Conservation (phyloP, 2,888 invertebrate genomes). For the Oscheius onirici region DNA sequence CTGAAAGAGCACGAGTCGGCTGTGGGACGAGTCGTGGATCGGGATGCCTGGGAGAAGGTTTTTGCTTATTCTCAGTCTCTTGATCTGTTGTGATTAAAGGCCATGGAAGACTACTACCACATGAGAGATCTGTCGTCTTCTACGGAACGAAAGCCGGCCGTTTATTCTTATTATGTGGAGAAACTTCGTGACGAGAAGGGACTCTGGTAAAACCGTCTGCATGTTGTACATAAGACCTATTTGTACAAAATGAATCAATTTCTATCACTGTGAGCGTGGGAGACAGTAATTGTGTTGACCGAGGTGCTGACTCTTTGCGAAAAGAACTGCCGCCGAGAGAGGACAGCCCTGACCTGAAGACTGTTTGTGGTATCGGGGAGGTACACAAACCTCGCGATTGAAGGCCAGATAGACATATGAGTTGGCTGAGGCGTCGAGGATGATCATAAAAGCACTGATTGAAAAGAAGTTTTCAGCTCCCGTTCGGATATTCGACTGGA, state of each 20-base stretch:
- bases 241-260: conserved; percentile 21
- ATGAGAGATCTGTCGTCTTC: conserved; percentile 8
- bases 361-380: not conserved
- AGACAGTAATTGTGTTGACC: not conserved
- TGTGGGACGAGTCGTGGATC: conserved; percentile 6
- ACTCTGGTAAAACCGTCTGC: conserved; percentile 1
- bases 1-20: conserved; percentile 22
- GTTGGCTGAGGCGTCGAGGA: conserved; percentile 22
- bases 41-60: conserved; percentile 21
- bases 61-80: not conserved
- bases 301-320: not conserved
- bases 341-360: conserved; percentile 6
- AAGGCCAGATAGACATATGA: conserved; percentile 11
- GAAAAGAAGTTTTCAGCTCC: conserved; percentile 17
- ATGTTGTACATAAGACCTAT: conserved; percentile 16
- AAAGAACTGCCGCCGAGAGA: not conserved
- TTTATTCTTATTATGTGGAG: conserved; percentile 5
- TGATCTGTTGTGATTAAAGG: not conserved
- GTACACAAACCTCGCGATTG: conserved; percentile 11
- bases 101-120: conserved; percentile 15
- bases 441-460: conserved; percentile 21
- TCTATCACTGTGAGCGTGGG: not conserved
- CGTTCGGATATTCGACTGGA: not conserved
- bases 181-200: not conserved
- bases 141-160: not conserved